These are phyloP conservation scores for Cephus sareptanus DNA, from an alignment of 2,888 invertebrate species.

Conservation along the genomic window DNA sequence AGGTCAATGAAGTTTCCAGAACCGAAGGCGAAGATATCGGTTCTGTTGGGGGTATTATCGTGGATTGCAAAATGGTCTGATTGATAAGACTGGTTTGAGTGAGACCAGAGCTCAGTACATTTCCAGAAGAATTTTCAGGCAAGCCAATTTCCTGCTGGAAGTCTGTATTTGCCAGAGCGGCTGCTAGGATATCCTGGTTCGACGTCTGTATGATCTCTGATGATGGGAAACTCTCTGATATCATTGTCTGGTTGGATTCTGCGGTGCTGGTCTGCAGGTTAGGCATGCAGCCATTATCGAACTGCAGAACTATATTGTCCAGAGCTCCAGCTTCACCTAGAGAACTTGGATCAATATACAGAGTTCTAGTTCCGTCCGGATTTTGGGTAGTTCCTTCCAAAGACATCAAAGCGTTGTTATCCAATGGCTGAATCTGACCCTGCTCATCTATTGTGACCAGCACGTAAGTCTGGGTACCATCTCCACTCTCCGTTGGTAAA, in stretches of 20 bases:
- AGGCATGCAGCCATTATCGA: constrained; percentile 64
- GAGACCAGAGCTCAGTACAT: constrained; percentile 60
- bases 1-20: constrained; percentile 79
- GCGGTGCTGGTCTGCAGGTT: constrained; percentile 48
- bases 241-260: constrained; percentile 50
- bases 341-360: constrained; percentile 67
- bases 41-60: constrained; percentile 70
- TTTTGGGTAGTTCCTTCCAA: constrained; percentile 59
- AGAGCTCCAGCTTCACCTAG: constrained; percentile 66
- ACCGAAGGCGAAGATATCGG: constrained; percentile 72
- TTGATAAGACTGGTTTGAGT: constrained; percentile 73
- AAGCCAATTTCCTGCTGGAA: constrained; percentile 70
- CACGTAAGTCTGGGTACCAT: constrained; percentile 80
- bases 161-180: constrained; percentile 80
- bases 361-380: constrained; percentile 54
- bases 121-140: constrained; percentile 63
- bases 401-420: constrained; percentile 75
- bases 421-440: constrained; percentile 77
- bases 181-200: constrained; percentile 80
- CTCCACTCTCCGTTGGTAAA: constrained; percentile 78
- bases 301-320: constrained; percentile 69
- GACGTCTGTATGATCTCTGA: constrained; percentile 50
- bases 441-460: constrained; percentile 79
- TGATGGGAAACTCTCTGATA: constrained; percentile 44
- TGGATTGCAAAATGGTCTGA: constrained; percentile 68